Conservation (phyloP, 2,797 vertebrate species). For the Nothura maculosa region DNA sequence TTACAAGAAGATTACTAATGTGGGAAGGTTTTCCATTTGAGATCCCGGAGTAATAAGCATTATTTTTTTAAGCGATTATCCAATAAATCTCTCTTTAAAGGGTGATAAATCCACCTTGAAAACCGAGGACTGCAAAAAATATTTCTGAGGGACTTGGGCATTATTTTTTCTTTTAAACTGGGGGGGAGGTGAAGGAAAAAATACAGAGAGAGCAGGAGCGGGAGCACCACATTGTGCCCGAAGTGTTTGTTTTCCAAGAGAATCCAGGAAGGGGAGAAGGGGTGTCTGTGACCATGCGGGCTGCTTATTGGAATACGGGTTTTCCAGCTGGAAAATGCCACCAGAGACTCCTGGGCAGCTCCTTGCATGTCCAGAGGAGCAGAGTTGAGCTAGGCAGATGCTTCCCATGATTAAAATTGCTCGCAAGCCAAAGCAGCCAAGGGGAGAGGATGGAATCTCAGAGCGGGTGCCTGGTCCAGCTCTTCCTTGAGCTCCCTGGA, state of each 20-base stretch:
- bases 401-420: neutral
- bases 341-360: neutral
- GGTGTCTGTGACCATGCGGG: neutral
- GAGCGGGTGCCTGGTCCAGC: neutral
- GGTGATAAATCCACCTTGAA: conserved; percentile 68
- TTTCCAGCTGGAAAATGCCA: neutral
- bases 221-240: neutral
- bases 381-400: neutral
- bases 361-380: neutral
- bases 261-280: neutral
- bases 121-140: conserved; percentile 19
- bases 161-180: neutral
- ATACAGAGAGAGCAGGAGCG: neutral
- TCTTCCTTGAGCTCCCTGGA: neutral
- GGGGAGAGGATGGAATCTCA: neutral
- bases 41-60: neutral
- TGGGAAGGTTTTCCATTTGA: conserved; percentile 42
- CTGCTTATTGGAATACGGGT: neutral
- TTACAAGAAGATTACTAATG: conserved; percentile 27
- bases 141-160: conserved; percentile 7
- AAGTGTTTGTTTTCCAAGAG: neutral
- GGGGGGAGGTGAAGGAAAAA: neutral
- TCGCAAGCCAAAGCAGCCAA: neutral
- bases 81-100: conserved; percentile 65
- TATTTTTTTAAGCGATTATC: conserved; percentile 53